phyloP scores from a whole-genome alignment of 2,113 vertebrate genomes.

The Protomyctophum bolini region DNA sequence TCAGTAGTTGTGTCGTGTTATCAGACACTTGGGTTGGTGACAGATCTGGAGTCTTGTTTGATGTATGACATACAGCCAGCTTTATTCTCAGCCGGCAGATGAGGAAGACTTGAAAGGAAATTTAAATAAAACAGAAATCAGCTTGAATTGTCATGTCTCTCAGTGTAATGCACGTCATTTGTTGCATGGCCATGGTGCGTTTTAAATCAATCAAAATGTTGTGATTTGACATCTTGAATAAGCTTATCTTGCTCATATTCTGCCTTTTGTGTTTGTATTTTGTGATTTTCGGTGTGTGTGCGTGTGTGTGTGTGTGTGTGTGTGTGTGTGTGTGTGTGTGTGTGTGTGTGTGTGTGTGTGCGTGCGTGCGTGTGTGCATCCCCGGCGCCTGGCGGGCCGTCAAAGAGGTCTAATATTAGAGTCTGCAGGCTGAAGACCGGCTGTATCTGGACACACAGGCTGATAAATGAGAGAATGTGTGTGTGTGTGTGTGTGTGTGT shows the following conservation, averaged over 20 bases:
- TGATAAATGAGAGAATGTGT: constrained; percentile 59
- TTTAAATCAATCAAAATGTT: not conserved
- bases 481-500: not conserved
- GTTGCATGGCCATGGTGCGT: not conserved
- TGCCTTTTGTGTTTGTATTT: too few species aligned
- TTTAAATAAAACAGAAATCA: constrained; percentile 26
- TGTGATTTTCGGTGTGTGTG: not conserved
- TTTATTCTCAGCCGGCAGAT: constrained; percentile 47
- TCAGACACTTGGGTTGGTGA: constrained; percentile 25
- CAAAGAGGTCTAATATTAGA: constrained; percentile 78
- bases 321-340: constrained; percentile 13
- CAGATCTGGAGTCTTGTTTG: constrained; percentile 69
- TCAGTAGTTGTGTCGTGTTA: too few species aligned
- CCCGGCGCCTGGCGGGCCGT: constrained; percentile 36
- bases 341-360: not conserved
- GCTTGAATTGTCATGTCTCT: constrained; percentile 12
- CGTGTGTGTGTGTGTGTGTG: constrained; percentile 11
- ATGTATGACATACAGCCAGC: constrained; percentile 39
- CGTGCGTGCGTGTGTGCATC: constrained; percentile 53
- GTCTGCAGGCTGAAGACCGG: constrained; percentile 54
- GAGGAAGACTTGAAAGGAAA: constrained; percentile 33
- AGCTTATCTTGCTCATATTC: too few species aligned
- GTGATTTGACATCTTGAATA: too few species aligned
- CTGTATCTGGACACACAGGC: constrained; percentile 74
- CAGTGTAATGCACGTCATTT: constrained; percentile 1